These are phyloP conservation scores for Globia sparganii DNA, from an alignment of 2,888 invertebrate species.

Conservation along the genomic window DNA sequence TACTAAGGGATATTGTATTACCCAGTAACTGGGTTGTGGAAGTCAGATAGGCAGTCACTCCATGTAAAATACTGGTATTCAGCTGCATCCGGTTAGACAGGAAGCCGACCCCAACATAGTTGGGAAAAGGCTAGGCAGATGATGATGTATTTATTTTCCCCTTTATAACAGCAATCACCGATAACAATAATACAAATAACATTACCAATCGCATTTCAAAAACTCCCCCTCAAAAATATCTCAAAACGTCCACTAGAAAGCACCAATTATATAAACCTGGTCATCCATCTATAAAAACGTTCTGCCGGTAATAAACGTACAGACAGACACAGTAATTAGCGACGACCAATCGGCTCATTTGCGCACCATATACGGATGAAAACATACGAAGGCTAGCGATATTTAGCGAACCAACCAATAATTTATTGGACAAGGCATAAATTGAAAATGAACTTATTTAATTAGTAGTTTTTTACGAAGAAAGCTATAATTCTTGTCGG, in stretches of 20 bases:
- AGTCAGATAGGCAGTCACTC: no score
- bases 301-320: conserved; percentile 41
- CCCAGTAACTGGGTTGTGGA: no score
- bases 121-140: no score
- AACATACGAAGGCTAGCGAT: conserved; percentile 19
- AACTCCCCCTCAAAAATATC: not conserved
- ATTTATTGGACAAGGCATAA: conserved; percentile 45
- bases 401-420: conserved; percentile 37
- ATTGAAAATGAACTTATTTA: conserved; percentile 36
- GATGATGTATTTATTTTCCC: no score
- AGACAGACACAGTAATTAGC: conserved; percentile 51
- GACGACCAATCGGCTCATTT: conserved; percentile 25
- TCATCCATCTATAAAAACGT: conserved; percentile 26
- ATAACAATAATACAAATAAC: not conserved
- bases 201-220: not conserved
- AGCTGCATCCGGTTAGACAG: no score
- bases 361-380: conserved; percentile 35
- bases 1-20: no score
- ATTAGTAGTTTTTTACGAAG: conserved; percentile 37
- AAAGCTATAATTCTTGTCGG: conserved; percentile 33
- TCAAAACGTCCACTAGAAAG: not conserved
- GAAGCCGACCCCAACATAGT: no score
- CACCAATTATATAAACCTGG: conserved; percentile 18
- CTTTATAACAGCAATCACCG: no score
- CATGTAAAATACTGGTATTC: no score